Conservation (phyloP, 2,888 invertebrate species). For the Pyrrhosoma nymphula region DNA sequence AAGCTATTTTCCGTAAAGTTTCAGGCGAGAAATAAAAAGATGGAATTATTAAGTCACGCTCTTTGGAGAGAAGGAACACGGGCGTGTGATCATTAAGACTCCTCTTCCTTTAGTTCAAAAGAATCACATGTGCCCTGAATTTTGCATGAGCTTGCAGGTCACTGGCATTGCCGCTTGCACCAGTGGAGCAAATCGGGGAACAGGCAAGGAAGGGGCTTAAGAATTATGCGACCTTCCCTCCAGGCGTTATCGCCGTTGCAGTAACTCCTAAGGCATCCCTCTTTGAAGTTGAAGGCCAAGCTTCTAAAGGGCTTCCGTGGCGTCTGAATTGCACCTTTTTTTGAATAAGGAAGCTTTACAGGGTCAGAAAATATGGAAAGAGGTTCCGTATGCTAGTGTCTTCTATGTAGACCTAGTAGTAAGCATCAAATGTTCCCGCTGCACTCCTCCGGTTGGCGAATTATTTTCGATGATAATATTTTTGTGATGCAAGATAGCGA, state of each 20-base stretch:
- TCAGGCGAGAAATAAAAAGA: no score
- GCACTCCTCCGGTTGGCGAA: not conserved
- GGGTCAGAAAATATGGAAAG: not conserved
- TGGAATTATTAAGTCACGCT: not conserved
- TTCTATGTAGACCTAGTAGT: not conserved
- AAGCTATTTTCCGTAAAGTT: not conserved
- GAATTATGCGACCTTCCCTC: constrained; percentile 21
- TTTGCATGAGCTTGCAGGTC: not conserved
- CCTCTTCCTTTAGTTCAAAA: not conserved
- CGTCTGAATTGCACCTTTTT: not conserved
- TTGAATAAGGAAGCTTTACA: not conserved
- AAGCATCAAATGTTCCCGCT: not conserved
- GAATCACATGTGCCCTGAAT: not conserved
- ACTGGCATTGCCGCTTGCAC: not conserved
- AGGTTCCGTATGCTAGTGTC: not conserved
- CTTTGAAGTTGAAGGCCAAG: not conserved
- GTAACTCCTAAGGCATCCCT: not conserved
- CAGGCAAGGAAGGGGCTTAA: not conserved
- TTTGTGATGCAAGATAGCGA: no score
- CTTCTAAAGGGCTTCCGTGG: not conserved
- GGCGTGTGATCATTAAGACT: not conserved
- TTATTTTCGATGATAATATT: not conserved
- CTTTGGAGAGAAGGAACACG: not conserved
- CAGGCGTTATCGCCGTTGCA: not conserved
- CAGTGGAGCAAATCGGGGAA: not conserved